A percentile compares a stretch with the other conserved stretches of the same genome.
These are phyloP conservation scores for Conomelus anceps DNA, from an alignment of 2,888 invertebrate genomes.

Conservation along the genomic window DNA sequence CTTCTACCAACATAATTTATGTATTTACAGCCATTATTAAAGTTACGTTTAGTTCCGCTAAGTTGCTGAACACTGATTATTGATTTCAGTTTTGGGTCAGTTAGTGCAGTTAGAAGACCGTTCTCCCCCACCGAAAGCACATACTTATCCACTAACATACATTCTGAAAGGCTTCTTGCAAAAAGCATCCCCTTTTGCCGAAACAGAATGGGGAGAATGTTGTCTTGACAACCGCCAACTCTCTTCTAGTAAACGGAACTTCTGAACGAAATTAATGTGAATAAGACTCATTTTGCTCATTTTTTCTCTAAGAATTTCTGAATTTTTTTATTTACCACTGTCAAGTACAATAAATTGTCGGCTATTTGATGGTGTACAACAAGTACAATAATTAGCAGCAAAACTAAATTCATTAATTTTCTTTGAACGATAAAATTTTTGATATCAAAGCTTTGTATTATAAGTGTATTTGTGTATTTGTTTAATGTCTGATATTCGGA, in stretches of 20 bases:
- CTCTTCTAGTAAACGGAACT: not conserved
- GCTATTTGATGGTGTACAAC: too few relatives aligned
- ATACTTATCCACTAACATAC: not conserved
- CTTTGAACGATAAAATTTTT: too few relatives aligned
- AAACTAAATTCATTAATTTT: too few relatives aligned
- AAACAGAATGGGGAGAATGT: not conserved
- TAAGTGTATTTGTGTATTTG: too few relatives aligned
- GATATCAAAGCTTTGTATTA: too few relatives aligned
- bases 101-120: not conserved
- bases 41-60: not conserved
- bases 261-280: too few relatives aligned
- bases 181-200: not conserved
- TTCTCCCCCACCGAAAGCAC: not conserved
- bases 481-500: too few relatives aligned
- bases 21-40: not conserved
- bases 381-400: too few relatives aligned
- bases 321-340: too few relatives aligned
- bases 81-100: constrained; percentile 12
- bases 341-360: too few relatives aligned
- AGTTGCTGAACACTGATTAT: not conserved
- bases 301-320: too few relatives aligned
- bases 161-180: not conserved
- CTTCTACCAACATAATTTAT: not conserved
- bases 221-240: not conserved
- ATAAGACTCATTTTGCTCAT: too few relatives aligned